phyloP scores from a whole-genome alignment of 2,888 invertebrate species.

The Meta bourneti region DNA sequence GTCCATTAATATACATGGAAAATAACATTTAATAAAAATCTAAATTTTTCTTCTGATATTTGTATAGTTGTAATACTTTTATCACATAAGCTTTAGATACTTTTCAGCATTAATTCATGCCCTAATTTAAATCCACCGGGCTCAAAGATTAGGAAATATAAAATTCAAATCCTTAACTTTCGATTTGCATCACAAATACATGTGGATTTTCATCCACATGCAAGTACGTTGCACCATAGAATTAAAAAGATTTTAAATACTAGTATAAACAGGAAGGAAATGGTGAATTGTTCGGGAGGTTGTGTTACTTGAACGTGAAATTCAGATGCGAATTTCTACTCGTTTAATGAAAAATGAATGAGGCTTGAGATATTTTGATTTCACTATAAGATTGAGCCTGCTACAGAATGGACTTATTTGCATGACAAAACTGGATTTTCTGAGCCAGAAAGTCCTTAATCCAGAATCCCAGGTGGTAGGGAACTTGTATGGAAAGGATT shows the following conservation, averaged over 20 bases:
- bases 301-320: not conserved
- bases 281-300: not conserved
- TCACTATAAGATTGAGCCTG: not conserved
- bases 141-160: too few relatives aligned
- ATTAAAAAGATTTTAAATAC: not conserved
- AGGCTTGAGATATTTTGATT: not conserved
- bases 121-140: too few relatives aligned
- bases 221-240: not conserved
- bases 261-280: not conserved
- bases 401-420: not conserved
- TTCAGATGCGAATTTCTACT: not conserved
- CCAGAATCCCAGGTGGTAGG: conserved; percentile 1
- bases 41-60: too few relatives aligned
- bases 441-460: not conserved
- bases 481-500: not conserved
- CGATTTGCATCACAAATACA: not conserved
- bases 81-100: too few relatives aligned
- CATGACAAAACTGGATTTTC: conserved; percentile 3
- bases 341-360: not conserved
- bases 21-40: not conserved
- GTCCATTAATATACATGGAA: not conserved
- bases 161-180: not conserved
- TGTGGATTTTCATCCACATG: not conserved
- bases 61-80: too few relatives aligned
- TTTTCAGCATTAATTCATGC: not conserved